phyloP scores from a whole-genome alignment of 2,113 vertebrate genomes.

The Struthidea cinerea region DNA sequence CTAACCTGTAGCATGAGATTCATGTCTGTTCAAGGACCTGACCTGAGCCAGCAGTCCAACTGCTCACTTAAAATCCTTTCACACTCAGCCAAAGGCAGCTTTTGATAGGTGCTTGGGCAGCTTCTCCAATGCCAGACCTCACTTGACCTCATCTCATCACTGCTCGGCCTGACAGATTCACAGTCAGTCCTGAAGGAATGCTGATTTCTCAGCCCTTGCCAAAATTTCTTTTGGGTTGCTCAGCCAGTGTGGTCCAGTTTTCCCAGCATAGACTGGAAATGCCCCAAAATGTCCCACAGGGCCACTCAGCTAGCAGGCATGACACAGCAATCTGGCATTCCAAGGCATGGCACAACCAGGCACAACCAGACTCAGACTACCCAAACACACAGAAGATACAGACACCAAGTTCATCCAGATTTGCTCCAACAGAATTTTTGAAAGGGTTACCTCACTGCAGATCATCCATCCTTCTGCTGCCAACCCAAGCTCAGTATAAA shows the following conservation, averaged over 20 bases:
- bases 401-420: neutral
- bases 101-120: neutral
- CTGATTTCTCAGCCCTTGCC: neutral
- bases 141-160: neutral
- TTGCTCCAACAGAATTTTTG: neutral
- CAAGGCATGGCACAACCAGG: accelerated
- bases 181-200: neutral
- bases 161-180: neutral
- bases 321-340: neutral
- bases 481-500: neutral
- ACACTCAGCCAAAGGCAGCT: neutral
- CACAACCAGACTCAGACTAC: neutral
- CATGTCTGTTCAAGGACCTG: neutral
- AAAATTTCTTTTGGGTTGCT: neutral
- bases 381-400: neutral
- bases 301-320: neutral
- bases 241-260: neutral
- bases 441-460: neutral
- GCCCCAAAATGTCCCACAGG: neutral
- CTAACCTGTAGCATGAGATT: neutral
- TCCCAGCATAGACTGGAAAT: neutral
- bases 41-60: neutral
- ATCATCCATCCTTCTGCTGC: neutral
- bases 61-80: neutral
- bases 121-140: neutral